Percentiles rank a stretch among this genome's conserved stretches.
Conservation (phyloP, 2,888 invertebrate genomes). For the Halocaridina rubra region DNA sequence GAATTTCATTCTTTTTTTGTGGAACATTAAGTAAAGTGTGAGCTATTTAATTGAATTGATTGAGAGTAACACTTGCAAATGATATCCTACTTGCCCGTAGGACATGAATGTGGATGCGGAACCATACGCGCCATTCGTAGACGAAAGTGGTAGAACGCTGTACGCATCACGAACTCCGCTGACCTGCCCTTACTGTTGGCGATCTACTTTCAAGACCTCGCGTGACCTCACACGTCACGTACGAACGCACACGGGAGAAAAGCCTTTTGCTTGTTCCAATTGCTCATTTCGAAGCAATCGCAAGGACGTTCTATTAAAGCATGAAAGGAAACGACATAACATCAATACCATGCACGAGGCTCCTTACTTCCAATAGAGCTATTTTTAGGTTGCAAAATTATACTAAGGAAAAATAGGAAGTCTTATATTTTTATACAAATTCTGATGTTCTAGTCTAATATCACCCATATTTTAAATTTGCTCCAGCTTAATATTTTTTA, state of each 20-base stretch:
- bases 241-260: slow-evolving; percentile 50
- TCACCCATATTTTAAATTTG: too few relatives aligned
- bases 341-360: background rate
- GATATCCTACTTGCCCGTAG: slow-evolving; percentile 47
- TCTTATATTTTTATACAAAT: too few relatives aligned
- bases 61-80: background rate
- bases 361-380: too few relatives aligned
- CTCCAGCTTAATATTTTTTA: too few relatives aligned
- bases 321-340: slow-evolving; percentile 37
- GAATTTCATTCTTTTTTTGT: too few relatives aligned
- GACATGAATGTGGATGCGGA: slow-evolving; percentile 27
- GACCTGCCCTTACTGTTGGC: slow-evolving; percentile 54
- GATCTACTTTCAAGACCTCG: slow-evolving; percentile 53
- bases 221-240: slow-evolving; percentile 48
- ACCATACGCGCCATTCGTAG: slow-evolving; percentile 28
- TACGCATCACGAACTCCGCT: slow-evolving; percentile 17
- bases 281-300: slow-evolving; percentile 52
- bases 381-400: too few relatives aligned
- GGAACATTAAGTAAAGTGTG: too few relatives aligned
- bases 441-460: too few relatives aligned
- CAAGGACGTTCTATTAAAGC: slow-evolving; percentile 50
- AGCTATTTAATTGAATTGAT: too few relatives aligned
- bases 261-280: slow-evolving; percentile 34
- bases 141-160: slow-evolving; percentile 26
- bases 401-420: too few relatives aligned